Conservation (phyloP, 2,113 vertebrate species). For the Macheiramphus alcinus region DNA sequence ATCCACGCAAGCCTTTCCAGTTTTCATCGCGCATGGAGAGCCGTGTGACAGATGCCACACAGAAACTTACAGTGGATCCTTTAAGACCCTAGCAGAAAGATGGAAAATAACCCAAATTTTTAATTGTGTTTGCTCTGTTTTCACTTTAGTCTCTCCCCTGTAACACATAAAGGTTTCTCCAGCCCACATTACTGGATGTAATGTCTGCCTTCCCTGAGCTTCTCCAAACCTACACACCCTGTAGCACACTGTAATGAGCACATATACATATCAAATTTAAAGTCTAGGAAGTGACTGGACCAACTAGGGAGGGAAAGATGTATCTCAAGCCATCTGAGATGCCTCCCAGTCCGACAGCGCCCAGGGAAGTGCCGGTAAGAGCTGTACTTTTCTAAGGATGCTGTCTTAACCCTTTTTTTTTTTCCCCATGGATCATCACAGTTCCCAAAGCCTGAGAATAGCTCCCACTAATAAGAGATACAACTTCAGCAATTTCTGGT, state of each 20-base stretch:
- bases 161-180: not conserved
- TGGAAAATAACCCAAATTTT: not conserved
- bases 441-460: not conserved
- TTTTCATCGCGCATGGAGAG: not conserved
- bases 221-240: not conserved
- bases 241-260: not conserved
- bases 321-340: not conserved
- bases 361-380: accelerated
- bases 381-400: not conserved
- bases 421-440: not conserved
- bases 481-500: not conserved
- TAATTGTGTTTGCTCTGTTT: not conserved
- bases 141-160: not conserved
- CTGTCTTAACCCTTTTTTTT: not conserved
- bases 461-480: not conserved
- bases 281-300: not conserved
- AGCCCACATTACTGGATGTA: not conserved
- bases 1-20: not conserved
- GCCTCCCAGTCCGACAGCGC: not conserved
- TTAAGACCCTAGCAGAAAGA: not conserved
- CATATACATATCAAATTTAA: not conserved
- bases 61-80: not conserved
- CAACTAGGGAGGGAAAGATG: not conserved
- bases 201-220: not conserved
- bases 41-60: accelerated